Percentiles rank a stretch among this genome's conserved stretches.
phyloP scores from a whole-genome alignment of 2,888 invertebrate species.

The Epicampocera succincta region DNA sequence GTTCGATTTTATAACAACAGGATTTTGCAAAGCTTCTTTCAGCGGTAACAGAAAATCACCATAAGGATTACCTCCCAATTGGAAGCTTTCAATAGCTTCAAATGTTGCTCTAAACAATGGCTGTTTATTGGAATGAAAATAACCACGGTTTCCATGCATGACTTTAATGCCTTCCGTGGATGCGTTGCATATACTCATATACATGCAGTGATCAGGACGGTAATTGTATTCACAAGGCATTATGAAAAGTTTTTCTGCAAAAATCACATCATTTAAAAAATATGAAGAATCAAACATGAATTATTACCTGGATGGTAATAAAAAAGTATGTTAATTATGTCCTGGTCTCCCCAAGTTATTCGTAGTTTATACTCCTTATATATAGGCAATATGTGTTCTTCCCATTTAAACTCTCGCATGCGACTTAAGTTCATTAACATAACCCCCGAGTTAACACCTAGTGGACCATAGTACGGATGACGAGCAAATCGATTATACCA shows the following conservation, averaged over 20 bases:
- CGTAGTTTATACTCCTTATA: slow-evolving; percentile 91
- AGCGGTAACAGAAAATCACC: slow-evolving; percentile 75
- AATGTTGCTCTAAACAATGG: slow-evolving; percentile 90
- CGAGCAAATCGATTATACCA: slow-evolving; percentile 98
- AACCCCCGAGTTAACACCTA: slow-evolving; percentile 96
- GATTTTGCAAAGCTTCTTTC: slow-evolving; percentile 82
- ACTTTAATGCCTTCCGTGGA: slow-evolving; percentile 87
- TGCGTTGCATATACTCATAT: slow-evolving; percentile 90
- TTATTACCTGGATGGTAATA: slow-evolving; percentile 87
- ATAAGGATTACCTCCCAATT: slow-evolving; percentile 83
- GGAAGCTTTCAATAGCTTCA: slow-evolving; percentile 83
- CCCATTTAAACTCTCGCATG: slow-evolving; percentile 94
- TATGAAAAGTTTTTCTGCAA: slow-evolving; percentile 87
- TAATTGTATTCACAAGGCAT: slow-evolving; percentile 95
- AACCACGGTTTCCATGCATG: slow-evolving; percentile 93
- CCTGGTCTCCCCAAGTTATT: slow-evolving; percentile 99
- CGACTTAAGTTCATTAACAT: slow-evolving; percentile 98
- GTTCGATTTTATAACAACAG: slow-evolving; percentile 84
- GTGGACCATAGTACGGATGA: slow-evolving; percentile 93
- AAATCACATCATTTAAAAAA: background rate
- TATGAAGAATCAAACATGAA: background rate
- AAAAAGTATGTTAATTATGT: slow-evolving; percentile 93
- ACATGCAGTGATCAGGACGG: slow-evolving; percentile 98
- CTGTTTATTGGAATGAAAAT: slow-evolving; percentile 93
- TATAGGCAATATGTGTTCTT: slow-evolving; percentile 90